Percentiles rank a stretch among this genome's conserved stretches.
These are phyloP conservation scores for Falco biarmicus DNA, from an alignment of 2,797 vertebrate genomes.

Conservation along the genomic window DNA sequence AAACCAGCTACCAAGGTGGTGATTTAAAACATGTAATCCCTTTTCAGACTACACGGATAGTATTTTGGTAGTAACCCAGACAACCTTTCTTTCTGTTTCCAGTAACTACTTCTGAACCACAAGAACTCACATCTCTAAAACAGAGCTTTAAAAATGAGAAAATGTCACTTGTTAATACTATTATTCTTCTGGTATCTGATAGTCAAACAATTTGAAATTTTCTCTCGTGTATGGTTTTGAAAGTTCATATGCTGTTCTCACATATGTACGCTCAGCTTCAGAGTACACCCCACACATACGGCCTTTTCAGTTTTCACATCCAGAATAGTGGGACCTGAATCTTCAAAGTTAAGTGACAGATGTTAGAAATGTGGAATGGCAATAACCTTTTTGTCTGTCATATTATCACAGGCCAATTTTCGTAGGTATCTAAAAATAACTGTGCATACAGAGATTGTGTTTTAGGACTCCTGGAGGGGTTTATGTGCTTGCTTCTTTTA, in stretches of 20 bases:
- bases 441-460: background rate
- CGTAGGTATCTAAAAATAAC: constrained; percentile 15
- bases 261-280: background rate
- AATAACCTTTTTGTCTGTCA: background rate
- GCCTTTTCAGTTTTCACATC: background rate
- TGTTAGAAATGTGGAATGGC: background rate
- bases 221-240: background rate
- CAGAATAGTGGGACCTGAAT: background rate
- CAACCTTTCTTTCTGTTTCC: background rate
- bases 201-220: background rate
- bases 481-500: constrained; percentile 33
- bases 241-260: background rate
- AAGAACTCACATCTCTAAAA: background rate
- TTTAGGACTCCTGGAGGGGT: constrained; percentile 31
- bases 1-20: background rate
- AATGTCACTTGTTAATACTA: background rate
- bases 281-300: background rate
- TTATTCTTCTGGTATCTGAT: background rate
- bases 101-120: background rate
- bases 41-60: background rate
- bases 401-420: background rate
- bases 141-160: background rate
- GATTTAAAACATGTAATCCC: constrained; percentile 18
- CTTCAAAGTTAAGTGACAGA: background rate
- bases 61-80: constrained; percentile 4